Base-by-base conservation (phyloP, 2,888 invertebrate species). In the Drosophila peninsularis region DNA sequence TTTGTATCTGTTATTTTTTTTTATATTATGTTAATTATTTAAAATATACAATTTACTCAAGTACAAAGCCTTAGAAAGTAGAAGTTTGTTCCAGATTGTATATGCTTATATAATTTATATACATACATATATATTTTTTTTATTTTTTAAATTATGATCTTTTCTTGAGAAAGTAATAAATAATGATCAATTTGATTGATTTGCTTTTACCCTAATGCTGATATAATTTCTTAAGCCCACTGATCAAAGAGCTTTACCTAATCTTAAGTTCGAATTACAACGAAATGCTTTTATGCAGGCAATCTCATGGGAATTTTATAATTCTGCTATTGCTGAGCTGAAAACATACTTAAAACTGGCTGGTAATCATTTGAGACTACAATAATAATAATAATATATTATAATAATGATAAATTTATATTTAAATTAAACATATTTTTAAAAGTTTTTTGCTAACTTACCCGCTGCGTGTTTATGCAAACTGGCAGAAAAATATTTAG, bases 381-480 rank as follows among this genome's bases (percentile, higher is more conserved):
- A 30, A 30, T 30, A 1, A 30, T 6, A 30, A 30, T 30, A 27
- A 27, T 27, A 27, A 27, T 27, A 27, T 27, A 27, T 6, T 1
- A 27, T 27, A 27, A 27, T 6, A n/a, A n/a, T 7, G 13, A 68
- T 47, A 42, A 47, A 54, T 42, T 27, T 37, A 24, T 17, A 13
- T 36, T n/a, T 27, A 34, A 44, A 42, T 17, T 21, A 27, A 44
- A 39, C 14, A 24, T 47, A 36, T 19, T 37, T 49, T 53, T 21
- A 37, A 41, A 11, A 30, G n/a, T 30, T 56, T 24, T 52, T 32
- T 50, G 53, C 62, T 9, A 64, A 56, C 80, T 82, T 76, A 82
- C 88, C 71, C 60, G 62, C 62, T 69, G 53, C 65, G 57, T 82
- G 64, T 82, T 73, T 82, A 69, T 85, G 86, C 88, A 72, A 82